phyloP scores from a whole-genome alignment of 2,888 invertebrate species.

The Andricus quercusramuli region DNA sequence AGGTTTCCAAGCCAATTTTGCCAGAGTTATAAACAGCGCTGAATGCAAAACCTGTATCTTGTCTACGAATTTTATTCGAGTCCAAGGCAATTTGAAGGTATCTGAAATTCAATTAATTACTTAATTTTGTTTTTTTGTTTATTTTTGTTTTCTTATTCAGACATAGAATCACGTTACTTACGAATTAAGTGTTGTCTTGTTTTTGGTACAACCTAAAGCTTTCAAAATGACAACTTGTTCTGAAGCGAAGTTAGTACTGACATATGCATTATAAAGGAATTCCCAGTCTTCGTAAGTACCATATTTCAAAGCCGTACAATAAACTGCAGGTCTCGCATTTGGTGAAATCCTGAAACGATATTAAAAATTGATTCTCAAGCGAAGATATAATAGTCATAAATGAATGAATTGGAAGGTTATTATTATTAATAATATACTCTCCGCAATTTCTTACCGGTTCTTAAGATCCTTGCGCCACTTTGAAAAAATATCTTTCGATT shows the following conservation, averaged over 20 bases:
- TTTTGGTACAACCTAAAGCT: conserved; percentile 81
- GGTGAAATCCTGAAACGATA: conserved; percentile 81
- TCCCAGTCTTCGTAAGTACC: conserved; percentile 86
- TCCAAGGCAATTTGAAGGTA: conserved; percentile 54
- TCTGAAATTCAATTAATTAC: conserved; percentile 45
- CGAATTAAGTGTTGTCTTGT: conserved; percentile 78
- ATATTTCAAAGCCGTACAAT: conserved; percentile 83
- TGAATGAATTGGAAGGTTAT: no score
- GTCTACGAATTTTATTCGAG: conserved; percentile 66
- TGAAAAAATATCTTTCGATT: conserved; percentile 63
- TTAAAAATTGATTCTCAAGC: not conserved
- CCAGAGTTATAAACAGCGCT: conserved; percentile 72
- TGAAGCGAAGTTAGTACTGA: conserved; percentile 81
- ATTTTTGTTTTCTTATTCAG: conserved; percentile 1
- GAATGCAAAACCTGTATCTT: conserved; percentile 75
- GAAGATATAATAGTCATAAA: no score
- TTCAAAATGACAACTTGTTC: conserved; percentile 82
- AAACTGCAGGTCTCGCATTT: conserved; percentile 83
- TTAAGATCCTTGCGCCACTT: not conserved
- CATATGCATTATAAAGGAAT: conserved; percentile 84
- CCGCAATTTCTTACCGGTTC: not conserved
- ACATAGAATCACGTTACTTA: conserved; percentile 55
- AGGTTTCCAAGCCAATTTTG: conserved; percentile 59
- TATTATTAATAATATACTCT: not conserved
- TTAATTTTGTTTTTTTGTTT: not conserved